Evolutionary conservation across 1,140 invertebrate species (phyloP).

Genomic region (Zaprionus nigranus): DNA sequence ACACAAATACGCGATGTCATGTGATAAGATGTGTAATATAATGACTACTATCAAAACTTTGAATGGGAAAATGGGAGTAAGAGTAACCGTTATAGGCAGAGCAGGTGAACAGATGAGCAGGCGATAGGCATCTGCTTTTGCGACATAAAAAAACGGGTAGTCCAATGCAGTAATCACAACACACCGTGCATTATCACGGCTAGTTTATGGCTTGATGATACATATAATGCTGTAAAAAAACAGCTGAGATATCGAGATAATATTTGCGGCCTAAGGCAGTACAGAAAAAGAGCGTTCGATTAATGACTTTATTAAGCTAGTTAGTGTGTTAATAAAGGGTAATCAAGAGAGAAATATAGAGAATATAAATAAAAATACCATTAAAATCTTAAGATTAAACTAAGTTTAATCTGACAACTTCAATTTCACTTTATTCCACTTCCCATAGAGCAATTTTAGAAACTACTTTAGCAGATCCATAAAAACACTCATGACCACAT

Average conservation of each 20-base stretch:
- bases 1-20: conserved; percentile 41
- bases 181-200: conserved; percentile 12
- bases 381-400: too few relatives aligned
- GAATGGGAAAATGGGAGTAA: conserved; percentile 28
- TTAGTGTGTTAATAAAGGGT: not conserved
- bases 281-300: not conserved
- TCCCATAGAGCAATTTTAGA: conserved; percentile 9
- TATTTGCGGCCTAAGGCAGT: not conserved
- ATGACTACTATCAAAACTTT: conserved; percentile 46
- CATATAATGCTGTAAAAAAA: conserved; percentile 20
- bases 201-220: conserved; percentile 30
- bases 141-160: conserved; percentile 20
- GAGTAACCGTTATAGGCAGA: conserved; percentile 51
- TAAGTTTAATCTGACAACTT: too few relatives aligned
- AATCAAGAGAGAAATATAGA: not conserved
- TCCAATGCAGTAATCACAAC: conserved; percentile 14
- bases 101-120: not conserved
- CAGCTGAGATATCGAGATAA: not conserved
- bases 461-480: not conserved
- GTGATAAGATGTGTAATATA: conserved; percentile 71
- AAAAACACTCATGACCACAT: conserved; percentile 20
- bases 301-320: conserved; percentile 4
- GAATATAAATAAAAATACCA: too few relatives aligned
- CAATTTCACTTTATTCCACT: not conserved
- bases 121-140: conserved; percentile 52